Base-by-base conservation (phyloP, 2,797 vertebrate species). In the Semotilus atromaculatus region DNA sequence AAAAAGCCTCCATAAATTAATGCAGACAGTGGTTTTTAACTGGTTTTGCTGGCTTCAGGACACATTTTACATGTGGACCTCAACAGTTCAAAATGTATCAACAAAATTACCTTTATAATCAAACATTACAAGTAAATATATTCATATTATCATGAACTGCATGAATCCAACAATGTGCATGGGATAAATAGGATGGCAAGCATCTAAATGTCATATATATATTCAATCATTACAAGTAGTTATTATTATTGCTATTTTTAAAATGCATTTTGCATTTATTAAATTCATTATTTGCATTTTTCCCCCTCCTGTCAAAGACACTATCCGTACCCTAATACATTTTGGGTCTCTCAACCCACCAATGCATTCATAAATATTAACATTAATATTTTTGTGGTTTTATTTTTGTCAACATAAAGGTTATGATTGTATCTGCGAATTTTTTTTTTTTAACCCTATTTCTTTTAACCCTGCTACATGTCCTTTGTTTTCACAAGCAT, bases 401-500 rank as follows among this genome's bases (percentile, higher is more conserved):
- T 82, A 36, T 72, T 76, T 74, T 64, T 48, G 67, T 71, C 74
- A 83, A 66, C 55, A 66, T 62, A 73, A 67, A 66, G 45, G 31
- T 77, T 55, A 68, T 74, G 51, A 36, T 67, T 55, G 68, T 67
- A 74, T 83, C 76, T 45, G 36, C 75, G 66, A 66, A 73, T 67
- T 51, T 58, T 38, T 51, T 58, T 38, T 80, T 81, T 58, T 83
- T 75, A 48, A 51, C 38, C 90, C 84, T 82, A 86, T 86, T 90
- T 85, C 71, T 89, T 88, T 84, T 79, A 87, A 76, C 86, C 83
- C 88, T 88, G 81, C 81, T 86, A 89, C 83, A 90, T 86, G 85
- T 89, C 90, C 88, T 92, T 90, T 93, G 89, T 93, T 88, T 92
- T 93, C 92, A 90, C 92, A 92, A 90, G 90, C 7, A 92, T 93